phyloP scores from a whole-genome alignment of 1,140 invertebrate genomes.

The Nylanderia fulva region DNA sequence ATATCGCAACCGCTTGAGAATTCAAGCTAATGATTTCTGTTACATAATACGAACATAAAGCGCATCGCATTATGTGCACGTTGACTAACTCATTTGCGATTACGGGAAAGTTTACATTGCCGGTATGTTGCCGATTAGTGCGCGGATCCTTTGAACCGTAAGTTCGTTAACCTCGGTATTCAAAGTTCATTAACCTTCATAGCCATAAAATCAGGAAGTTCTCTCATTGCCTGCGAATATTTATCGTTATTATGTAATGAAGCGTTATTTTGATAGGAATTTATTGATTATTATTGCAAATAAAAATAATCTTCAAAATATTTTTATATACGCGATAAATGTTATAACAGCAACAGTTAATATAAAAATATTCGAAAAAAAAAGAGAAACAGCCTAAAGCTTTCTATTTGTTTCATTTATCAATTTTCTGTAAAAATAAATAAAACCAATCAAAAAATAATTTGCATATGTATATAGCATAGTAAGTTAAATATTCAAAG shows the following conservation, averaged over 20 bases:
- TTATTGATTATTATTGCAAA: neutral
- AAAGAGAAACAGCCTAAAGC: neutral
- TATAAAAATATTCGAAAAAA: neutral
- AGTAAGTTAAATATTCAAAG: neutral
- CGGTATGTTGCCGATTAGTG: conserved; percentile 27
- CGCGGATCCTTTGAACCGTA: conserved; percentile 23
- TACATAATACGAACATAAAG: conserved; percentile 36
- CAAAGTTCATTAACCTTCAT: conserved; percentile 50
- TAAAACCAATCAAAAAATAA: neutral
- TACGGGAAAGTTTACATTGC: conserved; percentile 60
- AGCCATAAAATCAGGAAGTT: neutral
- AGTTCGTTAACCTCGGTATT: conserved; percentile 23
- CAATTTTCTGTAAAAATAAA: neutral
- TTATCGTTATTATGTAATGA: neutral
- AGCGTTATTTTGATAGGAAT: neutral
- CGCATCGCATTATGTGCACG: conserved; percentile 3
- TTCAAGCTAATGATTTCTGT: conserved; percentile 36
- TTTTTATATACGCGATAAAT: neutral
- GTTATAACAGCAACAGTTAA: neutral
- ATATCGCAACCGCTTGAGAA: neutral
- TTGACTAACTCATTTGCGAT: conserved; percentile 58
- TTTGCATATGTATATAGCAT: neutral
- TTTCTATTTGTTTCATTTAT: neutral
- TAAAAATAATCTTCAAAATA: neutral
- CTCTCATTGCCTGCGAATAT: neutral